Percentiles rank a stretch among this genome's conserved stretches.
Evolutionary conservation across 1,140 invertebrate genomes (phyloP).

Genomic region (Tetragnatha versicolor): DNA sequence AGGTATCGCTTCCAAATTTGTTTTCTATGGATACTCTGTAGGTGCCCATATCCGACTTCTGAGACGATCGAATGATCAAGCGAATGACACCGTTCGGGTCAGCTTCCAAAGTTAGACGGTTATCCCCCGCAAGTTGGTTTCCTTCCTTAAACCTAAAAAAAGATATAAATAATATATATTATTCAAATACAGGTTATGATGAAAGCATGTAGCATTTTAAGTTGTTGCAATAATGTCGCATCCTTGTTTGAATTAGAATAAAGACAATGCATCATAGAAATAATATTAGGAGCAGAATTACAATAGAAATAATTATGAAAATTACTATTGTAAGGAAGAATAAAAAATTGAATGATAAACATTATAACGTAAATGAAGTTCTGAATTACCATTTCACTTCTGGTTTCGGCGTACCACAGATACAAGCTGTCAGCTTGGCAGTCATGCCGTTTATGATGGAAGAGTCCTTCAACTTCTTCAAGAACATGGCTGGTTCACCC

Average conservation of each 20-base stretch:
- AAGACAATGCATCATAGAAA: no score
- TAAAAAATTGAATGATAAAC: no score
- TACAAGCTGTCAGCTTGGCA: conserved; percentile 89
- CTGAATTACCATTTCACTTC: conserved; percentile 84
- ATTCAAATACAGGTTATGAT: background rate
- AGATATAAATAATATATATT: no score
- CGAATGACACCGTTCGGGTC: conserved; percentile 82
- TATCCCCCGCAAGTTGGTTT: conserved; percentile 77
- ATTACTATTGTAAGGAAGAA: no score
- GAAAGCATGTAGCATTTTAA: background rate
- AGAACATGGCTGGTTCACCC: conserved; percentile 82
- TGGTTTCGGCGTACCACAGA: conserved; percentile 83
- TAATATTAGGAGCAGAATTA: no score
- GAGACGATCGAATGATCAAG: conserved; percentile 73
- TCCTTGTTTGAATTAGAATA: no score
- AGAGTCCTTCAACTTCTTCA: conserved; percentile 87
- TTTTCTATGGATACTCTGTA: conserved; percentile 85
- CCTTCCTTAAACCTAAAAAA: conserved; percentile 71
- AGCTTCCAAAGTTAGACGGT: conserved; percentile 80
- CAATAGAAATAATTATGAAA: no score
- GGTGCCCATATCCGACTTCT: conserved; percentile 77
- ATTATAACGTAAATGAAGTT: no score
- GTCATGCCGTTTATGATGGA: conserved; percentile 86
- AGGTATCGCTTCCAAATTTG: conserved; percentile 81
- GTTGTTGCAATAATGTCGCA: no score